phyloP scores from a whole-genome alignment of 1,140 invertebrate species.

The Aphelenchoides besseyi region DNA sequence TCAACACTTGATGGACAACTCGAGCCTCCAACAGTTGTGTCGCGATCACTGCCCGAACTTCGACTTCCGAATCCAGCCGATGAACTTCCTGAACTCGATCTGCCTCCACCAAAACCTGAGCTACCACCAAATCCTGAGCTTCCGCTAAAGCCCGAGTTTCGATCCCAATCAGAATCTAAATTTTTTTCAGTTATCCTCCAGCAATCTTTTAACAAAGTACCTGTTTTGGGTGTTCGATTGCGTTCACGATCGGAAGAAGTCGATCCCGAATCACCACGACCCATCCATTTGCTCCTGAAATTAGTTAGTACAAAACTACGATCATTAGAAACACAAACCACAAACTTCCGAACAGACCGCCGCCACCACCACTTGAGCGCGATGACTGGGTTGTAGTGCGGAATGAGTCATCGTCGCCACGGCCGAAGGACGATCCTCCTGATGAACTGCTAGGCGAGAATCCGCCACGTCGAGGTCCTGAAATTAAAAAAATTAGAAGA shows the following conservation, averaged over 20 bases:
- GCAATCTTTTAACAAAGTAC: neutral
- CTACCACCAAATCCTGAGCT: conserved; percentile 2
- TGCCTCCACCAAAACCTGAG: conserved; percentile 24
- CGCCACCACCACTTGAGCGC: neutral
- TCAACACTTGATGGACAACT: conserved; percentile 22
- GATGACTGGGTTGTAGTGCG: conserved; percentile 12
- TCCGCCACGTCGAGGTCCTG: conserved; percentile 31
- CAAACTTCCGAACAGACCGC: conserved; percentile 11
- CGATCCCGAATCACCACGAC: conserved; percentile 12
- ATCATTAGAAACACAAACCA: conserved; percentile 19
- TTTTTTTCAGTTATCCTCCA: too few relatives aligned
- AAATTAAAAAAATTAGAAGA: conserved; percentile 27
- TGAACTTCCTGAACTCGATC: neutral
- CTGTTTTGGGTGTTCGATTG: conserved; percentile 12
- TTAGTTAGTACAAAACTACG: neutral
- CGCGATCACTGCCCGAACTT: neutral
- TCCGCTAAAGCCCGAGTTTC: too few relatives aligned
- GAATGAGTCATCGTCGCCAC: neutral
- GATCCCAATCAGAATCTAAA: too few relatives aligned
- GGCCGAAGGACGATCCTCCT: conserved; percentile 14
- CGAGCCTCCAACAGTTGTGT: conserved; percentile 8
- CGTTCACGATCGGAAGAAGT: conserved; percentile 12
- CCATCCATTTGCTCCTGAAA: conserved; percentile 12
- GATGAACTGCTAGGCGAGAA: conserved; percentile 32
- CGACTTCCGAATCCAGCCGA: neutral